Evolutionary conservation across 2,888 invertebrate species (phyloP), one percentile per base, ranked within the genome.

Genomic region (Myathropa florea): DNA sequence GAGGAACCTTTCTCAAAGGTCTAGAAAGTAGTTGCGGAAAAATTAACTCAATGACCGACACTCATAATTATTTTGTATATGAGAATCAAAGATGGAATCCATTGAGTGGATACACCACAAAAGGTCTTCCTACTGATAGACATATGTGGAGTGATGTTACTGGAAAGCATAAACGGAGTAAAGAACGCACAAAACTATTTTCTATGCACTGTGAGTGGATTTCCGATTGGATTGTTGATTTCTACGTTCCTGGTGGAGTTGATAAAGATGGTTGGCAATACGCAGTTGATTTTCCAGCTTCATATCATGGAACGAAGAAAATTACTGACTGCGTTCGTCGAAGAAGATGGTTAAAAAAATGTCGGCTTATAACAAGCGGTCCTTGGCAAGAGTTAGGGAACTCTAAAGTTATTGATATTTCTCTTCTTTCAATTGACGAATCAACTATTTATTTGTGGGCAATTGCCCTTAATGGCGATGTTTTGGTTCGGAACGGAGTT

Each of bases 31-130:
- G 94, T 89, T 94, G 94, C 80, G 93, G 94, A 28, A 95, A 94
- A 88, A 94, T 96, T 59, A 94, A 97, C 92, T 91, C 96, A 4
- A 97, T 97, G 96, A 94, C 95, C 18, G 98, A 98, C 91, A 96
- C 96, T 12, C 96, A 97, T 92, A 96, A 96, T 89, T 97, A 97
- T 91, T 96, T 96, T 90, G 96, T 98, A 18, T 98, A 98, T 92
- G 98, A 98, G 93, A 98, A 98, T 92, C 98, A 98, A 93, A 94
- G 98, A 81, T 98, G 98, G 98, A 97, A 97, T 94, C 98, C 98
- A 0, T 94, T 98, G 3, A 96, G 96, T 85, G 98, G 98, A 4
- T 98, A 97, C 90, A 96, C 97, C 1, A 95, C 97, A 2, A 96
- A 97, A 88, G 96, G 97, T 21, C 93, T 97, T 68, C 97, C 97